Percentiles rank a stretch among this genome's conserved stretches.
Evolutionary conservation across 2,888 invertebrate genomes (phyloP).

Genomic region (Oxytorus armatus): DNA sequence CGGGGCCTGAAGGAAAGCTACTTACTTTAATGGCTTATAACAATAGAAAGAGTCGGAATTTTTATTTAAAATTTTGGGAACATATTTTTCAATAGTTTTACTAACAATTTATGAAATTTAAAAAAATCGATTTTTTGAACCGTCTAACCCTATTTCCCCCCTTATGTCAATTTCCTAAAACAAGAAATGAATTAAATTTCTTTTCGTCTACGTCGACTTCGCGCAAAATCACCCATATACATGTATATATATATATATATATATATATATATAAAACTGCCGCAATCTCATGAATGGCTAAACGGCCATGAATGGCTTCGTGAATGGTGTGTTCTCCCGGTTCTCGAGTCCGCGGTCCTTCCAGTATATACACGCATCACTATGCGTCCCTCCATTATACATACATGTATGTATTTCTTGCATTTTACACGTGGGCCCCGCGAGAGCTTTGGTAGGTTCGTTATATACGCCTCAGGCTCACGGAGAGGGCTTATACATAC

Average conservation of each 20-base stretch:
- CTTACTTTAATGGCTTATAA: too few species aligned
- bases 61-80: too few species aligned
- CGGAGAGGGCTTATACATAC: conserved; percentile 23
- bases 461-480: conserved; percentile 60
- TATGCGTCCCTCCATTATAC: conserved; percentile 20
- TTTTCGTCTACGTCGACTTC: background rate
- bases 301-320: conserved; percentile 65
- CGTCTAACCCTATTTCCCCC: too few species aligned
- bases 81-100: too few species aligned
- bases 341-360: conserved; percentile 40
- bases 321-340: too few species aligned
- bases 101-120: too few species aligned
- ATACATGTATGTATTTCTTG: too few species aligned
- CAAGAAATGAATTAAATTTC: background rate
- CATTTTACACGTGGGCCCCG: conserved; percentile 28
- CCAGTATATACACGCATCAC: conserved; percentile 39
- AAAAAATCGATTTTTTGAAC: too few species aligned
- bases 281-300: conserved; percentile 64
- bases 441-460: conserved; percentile 56
- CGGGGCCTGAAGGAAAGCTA: too few species aligned
- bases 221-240: background rate
- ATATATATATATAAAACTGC: conserved; percentile 16
- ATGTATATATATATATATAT: too few species aligned
- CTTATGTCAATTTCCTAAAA: too few species aligned
- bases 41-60: too few species aligned